Evolutionary conservation across 1,140 invertebrate genomes (phyloP), one percentile per base, ranked within the genome.

Genomic region (Lineus longissimus): DNA sequence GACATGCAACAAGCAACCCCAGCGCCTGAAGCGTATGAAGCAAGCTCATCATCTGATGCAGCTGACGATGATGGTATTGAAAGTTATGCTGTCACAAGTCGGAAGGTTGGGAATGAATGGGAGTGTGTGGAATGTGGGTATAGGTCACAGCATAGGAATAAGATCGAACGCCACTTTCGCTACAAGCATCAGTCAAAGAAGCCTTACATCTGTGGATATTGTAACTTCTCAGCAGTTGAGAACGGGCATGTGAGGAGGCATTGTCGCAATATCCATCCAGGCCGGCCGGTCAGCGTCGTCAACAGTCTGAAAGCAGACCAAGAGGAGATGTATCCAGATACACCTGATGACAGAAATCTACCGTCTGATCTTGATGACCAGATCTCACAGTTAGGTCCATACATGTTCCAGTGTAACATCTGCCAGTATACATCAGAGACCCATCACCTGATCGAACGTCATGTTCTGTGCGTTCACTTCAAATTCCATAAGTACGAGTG

Each of bases 361-460:
- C 33, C 33, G 4, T 36, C 33, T 36, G 33, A 36, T 15, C 15
- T 36, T 7, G 33, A 36, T 15, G 33, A 36, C 33, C 33, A 36
- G 6, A 36, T 36, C 33, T 36, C 33, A 15, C 33, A 51, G 25
- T 51, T 51, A 27, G 47, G 47, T 7, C n/a, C 47, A 7, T 27
- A 27, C 25, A 51, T 23, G 25, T 51, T 51, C 47, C n/a, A 51
- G n/a, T 51, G 47, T 51, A 51, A 51, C 47, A 51, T 23, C n/a
- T 51, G 47, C 25, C 25, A 19, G 9, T 51, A 23, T 51, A 51
- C 47, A 9, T 27, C n/a, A n/a, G 25, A 27, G 47, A 23, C 47
- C 4, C 47, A 23, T 19, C n/a, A 27, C n/a, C 9, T 27, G 19
- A 23, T 51, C 9, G 25, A 51, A n/a, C n/a, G 25, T 23, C 47